Base-by-base conservation (phyloP, 2,797 vertebrate genomes). In the Gadopsis bispinosus region DNA sequence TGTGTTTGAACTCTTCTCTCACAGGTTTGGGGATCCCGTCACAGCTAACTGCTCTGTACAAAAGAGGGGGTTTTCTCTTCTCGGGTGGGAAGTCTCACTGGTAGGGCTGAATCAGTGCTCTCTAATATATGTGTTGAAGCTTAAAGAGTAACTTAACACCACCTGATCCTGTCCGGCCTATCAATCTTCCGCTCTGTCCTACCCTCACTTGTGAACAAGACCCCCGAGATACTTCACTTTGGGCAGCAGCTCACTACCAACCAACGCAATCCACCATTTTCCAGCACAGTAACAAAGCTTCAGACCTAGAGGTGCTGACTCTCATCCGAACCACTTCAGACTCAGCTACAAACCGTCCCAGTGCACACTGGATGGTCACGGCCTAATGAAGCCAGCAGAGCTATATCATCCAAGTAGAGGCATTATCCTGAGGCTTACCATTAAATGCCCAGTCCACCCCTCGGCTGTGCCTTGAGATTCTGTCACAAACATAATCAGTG, bases 21-120 rank as follows among this genome's bases (percentile, higher is more conserved):
- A 54, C 35, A 94, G 93, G 84, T 93, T 83, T 77, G 92, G 81
- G 53, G 92, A 90, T 84, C 87, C 91, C 12, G 69, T 86, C 56
- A 73, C 41, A 26, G 90, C 53, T 0, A 94, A 91, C 86, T 94
- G 94, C 84, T 92, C 91, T 2, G 12, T 67, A 12, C 2, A 56
- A 4, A 12, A 0, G 26, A 31, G 0, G 5, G 43, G 0, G 0
- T 71, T 65, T 17, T 0, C 0, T 5, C 0, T 0, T 0, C 10
- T 94, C 5, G 91, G 89, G 5, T 94, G 93, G 93, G 5, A 0
- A 4, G 51, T 59, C 26, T 0, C 53, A 26, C 10, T 2, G 90
- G 93, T 92, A 81, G 0, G 85, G 0, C n/a, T n/a, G 26, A 58
- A 37, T 50, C 11, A 19, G 3, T 20, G 2, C 17, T 65, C 16